A percentile compares a stretch with the other conserved stretches of the same genome.
Evolutionary conservation across 2,797 vertebrate species (phyloP).

Genomic region (Silurus aristotelis): DNA sequence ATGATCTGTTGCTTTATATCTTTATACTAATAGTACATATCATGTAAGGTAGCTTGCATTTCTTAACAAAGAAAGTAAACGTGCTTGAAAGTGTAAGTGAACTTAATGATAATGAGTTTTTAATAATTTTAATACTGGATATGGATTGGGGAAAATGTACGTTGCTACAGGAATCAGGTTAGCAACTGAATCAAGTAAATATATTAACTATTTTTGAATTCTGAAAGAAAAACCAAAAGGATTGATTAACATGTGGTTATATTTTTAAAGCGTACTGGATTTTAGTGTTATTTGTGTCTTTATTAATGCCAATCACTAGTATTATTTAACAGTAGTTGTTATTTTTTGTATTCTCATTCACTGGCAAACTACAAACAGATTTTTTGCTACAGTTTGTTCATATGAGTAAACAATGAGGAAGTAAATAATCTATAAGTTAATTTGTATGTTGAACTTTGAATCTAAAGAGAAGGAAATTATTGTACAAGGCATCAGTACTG

Average conservation of each 20-base stretch:
- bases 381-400: too few relatives aligned
- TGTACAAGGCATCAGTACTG: background rate
- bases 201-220: background rate
- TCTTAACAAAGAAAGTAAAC: background rate
- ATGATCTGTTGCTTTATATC: too few relatives aligned
- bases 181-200: constrained; percentile 47
- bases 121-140: background rate
- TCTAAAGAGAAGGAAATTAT: background rate
- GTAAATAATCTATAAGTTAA: background rate
- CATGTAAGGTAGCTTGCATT: too few relatives aligned
- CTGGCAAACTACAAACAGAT: background rate
- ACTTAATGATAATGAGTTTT: background rate
- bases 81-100: background rate
- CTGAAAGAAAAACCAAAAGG: background rate
- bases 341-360: background rate
- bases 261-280: too few relatives aligned
- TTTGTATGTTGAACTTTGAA: background rate
- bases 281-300: background rate
- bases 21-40: too few relatives aligned
- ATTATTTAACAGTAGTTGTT: background rate
- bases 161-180: constrained; percentile 31
- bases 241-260: background rate
- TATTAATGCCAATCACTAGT: background rate
- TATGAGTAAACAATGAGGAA: background rate
- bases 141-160: background rate